phyloP scores from a whole-genome alignment of 92 coral and sea anemone genomes.

The Actinostola sp. region DNA sequence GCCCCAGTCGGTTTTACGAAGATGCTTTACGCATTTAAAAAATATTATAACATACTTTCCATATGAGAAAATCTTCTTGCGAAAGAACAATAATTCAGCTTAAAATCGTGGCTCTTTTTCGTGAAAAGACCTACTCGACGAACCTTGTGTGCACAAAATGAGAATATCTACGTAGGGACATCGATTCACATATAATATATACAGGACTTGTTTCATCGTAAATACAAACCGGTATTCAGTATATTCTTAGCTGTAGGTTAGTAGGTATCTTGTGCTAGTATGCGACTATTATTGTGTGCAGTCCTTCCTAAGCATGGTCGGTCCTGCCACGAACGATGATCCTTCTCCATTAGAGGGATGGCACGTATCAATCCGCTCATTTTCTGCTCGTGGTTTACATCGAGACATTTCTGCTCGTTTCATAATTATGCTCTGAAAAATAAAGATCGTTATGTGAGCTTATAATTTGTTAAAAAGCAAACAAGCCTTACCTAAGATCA shows the following conservation, averaged over 20 bases:
- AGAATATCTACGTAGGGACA: neutral
- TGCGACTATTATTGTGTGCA: no score
- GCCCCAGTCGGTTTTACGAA: slow-evolving; percentile 14
- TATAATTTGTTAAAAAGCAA: slow-evolving; percentile 1
- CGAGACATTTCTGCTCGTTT: neutral
- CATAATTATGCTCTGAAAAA: neutral
- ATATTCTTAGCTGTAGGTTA: no score
- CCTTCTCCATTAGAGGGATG: slow-evolving; percentile 6
- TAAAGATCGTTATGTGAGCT: neutral
- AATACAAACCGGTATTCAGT: no score
- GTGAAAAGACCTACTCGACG: neutral
- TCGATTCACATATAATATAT: neutral
- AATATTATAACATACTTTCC: neutral
- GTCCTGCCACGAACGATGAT: neutral
- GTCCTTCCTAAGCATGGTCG: no score
- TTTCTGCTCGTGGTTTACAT: no score
- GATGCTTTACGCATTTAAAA: neutral
- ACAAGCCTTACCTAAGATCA: neutral
- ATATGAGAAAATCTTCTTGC: neutral
- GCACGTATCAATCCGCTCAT: neutral
- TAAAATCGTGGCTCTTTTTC: neutral
- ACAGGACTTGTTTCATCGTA: no score
- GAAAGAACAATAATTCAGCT: neutral
- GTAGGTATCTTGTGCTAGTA: no score
- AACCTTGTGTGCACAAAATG: neutral